Percentiles rank a stretch among this genome's conserved stretches.
phyloP scores from a whole-genome alignment of 2,113 vertebrate genomes.

The Glareola pratincola region DNA sequence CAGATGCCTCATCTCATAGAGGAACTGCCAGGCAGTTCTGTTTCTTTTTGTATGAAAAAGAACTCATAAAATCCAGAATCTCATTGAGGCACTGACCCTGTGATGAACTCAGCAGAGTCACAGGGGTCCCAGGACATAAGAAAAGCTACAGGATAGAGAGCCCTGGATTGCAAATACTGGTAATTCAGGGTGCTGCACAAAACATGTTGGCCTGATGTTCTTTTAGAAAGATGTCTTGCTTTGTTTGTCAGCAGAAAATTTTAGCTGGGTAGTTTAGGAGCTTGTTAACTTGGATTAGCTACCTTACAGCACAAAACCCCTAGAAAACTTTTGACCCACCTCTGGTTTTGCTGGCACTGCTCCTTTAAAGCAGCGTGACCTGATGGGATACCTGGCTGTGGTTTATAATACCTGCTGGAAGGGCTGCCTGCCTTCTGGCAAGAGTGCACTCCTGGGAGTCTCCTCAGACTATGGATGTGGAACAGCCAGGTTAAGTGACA shows the following conservation, averaged over 20 bases:
- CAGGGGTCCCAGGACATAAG: not conserved
- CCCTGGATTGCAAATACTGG: not conserved
- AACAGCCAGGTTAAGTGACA: not conserved
- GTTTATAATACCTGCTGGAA: not conserved
- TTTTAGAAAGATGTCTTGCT: not conserved
- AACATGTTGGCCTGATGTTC: not conserved
- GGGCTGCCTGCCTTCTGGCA: not conserved
- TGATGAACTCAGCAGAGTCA: not conserved
- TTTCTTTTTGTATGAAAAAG: not conserved
- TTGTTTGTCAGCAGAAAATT: not conserved
- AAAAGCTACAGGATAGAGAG: not conserved
- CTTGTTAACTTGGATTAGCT: not conserved
- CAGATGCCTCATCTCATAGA: not conserved
- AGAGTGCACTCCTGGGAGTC: not conserved
- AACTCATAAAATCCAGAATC: constrained; percentile 25
- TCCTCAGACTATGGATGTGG: not conserved
- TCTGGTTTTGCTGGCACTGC: not conserved
- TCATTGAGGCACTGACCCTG: not conserved
- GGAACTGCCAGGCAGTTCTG: not conserved
- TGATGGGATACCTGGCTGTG: not conserved
- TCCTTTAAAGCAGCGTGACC: not conserved
- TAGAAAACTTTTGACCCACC: not conserved
- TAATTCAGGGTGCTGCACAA: not conserved
- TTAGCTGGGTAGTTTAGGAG: not conserved
- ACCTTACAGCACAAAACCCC: not conserved